Base-by-base conservation (phyloP, 2,888 invertebrate genomes). In the Lasioglossum zephyrum region DNA sequence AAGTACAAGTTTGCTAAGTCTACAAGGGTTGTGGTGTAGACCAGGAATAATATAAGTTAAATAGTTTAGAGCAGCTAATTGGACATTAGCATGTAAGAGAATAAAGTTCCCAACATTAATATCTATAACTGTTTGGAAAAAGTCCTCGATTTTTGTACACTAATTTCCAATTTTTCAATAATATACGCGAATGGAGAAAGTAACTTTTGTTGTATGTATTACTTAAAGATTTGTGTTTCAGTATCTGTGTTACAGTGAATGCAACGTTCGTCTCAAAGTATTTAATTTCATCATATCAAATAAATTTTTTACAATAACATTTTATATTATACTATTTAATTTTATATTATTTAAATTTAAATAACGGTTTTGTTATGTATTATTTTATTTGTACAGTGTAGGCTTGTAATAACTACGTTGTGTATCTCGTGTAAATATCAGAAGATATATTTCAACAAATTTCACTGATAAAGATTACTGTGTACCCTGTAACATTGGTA, bases 1-100 rank as follows among this genome's bases (percentile, higher is more conserved):
- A 89, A 89, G 89, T 89, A 89, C 89, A 89, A 89, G 86, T 89
- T 86, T 79, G 77, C 70, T 82, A 84, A 82, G 87, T 89, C 89
- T 89, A 87, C 84, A 73, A 74, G 72, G 87, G 82, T 89, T 89
- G 86, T 87, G 88, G 87, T 79, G 87, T 89, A 89, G 87, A 88
- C 85, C 86, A 86, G 77, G 63, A 81, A 79, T 89, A 89, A 78
- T 70, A 41, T 89, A 89, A 89, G 81, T 79, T 75, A 69, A 86
- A 84, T 78, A 79, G 74, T 79, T 80, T 86, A 87, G 86, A 81
- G 89, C 89, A 89, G 87, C 84, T 89, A 85, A 86, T 73, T 84
- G 63, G 53, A 85, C 73, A 85, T 84, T 82, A 84, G 82, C 57
- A 44, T 36, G 31, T 77, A 75, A 81, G 73, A 81, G 73, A 77